These are phyloP conservation scores for Dorcus parallelipipedus DNA, from an alignment of 2,888 invertebrate genomes.

Conservation along the genomic window DNA sequence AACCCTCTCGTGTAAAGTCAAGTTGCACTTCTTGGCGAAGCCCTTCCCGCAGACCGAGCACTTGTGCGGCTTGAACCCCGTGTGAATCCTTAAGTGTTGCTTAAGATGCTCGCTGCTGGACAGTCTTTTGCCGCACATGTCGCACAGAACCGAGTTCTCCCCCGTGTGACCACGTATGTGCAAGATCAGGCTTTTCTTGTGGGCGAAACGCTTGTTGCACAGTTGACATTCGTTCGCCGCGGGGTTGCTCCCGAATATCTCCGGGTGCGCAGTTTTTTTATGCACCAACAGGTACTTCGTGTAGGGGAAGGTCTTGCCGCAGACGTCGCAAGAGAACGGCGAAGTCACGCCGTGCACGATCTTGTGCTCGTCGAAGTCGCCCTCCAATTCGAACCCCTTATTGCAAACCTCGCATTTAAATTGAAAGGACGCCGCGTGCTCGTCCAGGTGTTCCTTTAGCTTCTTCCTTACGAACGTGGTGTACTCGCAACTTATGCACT, in stretches of 20 bases:
- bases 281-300: conserved; percentile 51
- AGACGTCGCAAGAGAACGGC: conserved; percentile 51
- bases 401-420: conserved; percentile 30
- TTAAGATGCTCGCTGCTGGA: conserved; percentile 50
- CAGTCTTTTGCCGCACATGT: conserved; percentile 55
- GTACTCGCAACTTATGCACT: conserved; percentile 25
- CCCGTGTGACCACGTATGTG: conserved; percentile 47
- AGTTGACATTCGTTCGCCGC: conserved; percentile 35
- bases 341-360: conserved; percentile 45
- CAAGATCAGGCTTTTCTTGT: conserved; percentile 38
- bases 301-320: conserved; percentile 33
- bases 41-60: conserved; percentile 47
- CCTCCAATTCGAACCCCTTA: conserved; percentile 22
- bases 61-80: conserved; percentile 50
- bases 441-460: conserved; percentile 19
- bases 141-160: conserved; percentile 50
- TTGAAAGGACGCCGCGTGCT: conserved; percentile 22
- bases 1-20: conserved; percentile 57
- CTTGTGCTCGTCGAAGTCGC: conserved; percentile 28
- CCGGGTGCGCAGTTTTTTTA: conserved; percentile 48
- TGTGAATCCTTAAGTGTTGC: conserved; percentile 53
- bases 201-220: conserved; percentile 45
- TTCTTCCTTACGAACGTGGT: conserved; percentile 12
- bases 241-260: conserved; percentile 33
- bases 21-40: conserved; percentile 57